Percentiles rank a stretch among this genome's conserved stretches.
These are phyloP conservation scores for Neria commutata DNA, from an alignment of 2,888 invertebrate species.

Conservation along the genomic window DNA sequence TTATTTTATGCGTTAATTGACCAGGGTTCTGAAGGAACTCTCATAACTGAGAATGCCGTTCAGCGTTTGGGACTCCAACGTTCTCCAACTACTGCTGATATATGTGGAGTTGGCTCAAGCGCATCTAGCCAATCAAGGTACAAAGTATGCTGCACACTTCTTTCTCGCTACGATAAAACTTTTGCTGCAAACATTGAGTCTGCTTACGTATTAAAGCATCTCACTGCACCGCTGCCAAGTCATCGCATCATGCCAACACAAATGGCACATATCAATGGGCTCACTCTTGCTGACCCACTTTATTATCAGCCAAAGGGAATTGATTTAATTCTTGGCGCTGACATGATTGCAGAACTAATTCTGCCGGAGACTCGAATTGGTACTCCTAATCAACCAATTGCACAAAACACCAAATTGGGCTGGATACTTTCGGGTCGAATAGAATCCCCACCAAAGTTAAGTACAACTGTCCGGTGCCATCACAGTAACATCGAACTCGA, in stretches of 20 bases:
- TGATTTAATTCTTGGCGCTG: neutral
- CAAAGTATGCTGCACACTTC: conserved; percentile 4
- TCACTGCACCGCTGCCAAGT: neutral
- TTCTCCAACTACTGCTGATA: conserved; percentile 7
- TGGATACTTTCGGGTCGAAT: neutral
- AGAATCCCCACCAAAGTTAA: neutral
- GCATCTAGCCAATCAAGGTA: neutral
- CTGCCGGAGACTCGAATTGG: neutral
- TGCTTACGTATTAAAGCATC: neutral
- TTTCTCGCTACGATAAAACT: neutral
- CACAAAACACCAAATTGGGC: neutral
- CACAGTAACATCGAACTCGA: neutral
- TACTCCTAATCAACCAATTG: neutral
- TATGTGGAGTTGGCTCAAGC: conserved; percentile 8
- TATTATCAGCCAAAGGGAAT: conserved; percentile 3
- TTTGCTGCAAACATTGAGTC: neutral
- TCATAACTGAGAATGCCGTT: conserved; percentile 13
- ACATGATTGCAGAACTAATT: neutral
- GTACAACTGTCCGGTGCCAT: neutral
- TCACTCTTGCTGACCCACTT: conserved; percentile 4
- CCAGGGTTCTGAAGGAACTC: conserved; percentile 15
- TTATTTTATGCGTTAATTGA: conserved; percentile 13
- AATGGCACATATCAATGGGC: neutral
- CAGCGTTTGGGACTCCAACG: conserved; percentile 10
- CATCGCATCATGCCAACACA: neutral